Percentiles rank a stretch among this genome's conserved stretches.
Conservation (phyloP, 1,140 invertebrate species). For the Araneus ventricosus region DNA sequence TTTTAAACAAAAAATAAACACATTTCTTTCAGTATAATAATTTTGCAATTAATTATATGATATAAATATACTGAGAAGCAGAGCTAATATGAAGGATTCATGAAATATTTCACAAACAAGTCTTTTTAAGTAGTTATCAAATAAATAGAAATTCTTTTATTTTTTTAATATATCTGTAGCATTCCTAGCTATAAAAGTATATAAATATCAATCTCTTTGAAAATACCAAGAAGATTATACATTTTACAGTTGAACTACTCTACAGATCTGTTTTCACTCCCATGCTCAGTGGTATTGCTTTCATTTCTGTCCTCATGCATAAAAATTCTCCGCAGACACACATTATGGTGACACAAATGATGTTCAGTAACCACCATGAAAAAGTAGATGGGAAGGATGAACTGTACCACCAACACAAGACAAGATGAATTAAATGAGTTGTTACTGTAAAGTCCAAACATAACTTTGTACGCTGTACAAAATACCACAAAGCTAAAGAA, state of each 20-base stretch:
- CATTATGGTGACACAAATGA: conserved; percentile 92
- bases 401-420: conserved; percentile 95
- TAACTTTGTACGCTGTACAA: conserved; percentile 94
- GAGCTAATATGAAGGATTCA: too few relatives aligned
- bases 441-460: conserved; percentile 98
- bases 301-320: conserved; percentile 95
- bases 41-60: too few relatives aligned
- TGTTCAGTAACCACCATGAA: conserved; percentile 96
- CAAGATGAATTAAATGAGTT: conserved; percentile 93
- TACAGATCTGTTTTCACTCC: conserved; percentile 83
- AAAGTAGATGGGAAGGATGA: conserved; percentile 91
- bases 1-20: too few relatives aligned
- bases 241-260: conserved; percentile 35
- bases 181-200: conserved; percentile 1
- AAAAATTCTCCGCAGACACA: conserved; percentile 98
- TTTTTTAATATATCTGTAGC: neutral
- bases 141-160: neutral
- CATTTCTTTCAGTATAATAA: too few relatives aligned
- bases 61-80: too few relatives aligned
- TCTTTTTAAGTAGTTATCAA: conserved; percentile 3
- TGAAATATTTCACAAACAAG: neutral
- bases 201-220: neutral
- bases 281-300: conserved; percentile 93
- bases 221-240: neutral
- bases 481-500: conserved; percentile 88